Conservation (phyloP, 2,113 vertebrate genomes). For the Sinocyclocheilus grahami region DNA sequence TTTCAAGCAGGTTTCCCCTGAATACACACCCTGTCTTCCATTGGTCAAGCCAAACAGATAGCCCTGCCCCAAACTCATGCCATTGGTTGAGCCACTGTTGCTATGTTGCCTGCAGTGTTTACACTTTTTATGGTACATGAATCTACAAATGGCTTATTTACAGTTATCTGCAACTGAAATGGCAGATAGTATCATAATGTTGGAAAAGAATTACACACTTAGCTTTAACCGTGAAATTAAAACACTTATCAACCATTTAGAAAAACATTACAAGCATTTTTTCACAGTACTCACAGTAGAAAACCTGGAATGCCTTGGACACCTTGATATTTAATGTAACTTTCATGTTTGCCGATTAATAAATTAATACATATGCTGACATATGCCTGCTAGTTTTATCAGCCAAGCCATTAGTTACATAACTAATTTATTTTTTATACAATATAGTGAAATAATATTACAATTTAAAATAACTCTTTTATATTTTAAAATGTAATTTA, state of each 20-base stretch:
- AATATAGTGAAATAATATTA: neutral
- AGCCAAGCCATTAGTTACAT: neutral
- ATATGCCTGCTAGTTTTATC: neutral
- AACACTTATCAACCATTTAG: neutral
- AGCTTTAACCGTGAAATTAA: neutral
- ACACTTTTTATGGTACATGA: neutral
- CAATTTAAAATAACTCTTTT: neutral
- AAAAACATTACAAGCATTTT: neutral
- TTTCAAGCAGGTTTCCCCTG: neutral
- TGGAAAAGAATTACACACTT: neutral
- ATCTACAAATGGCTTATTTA: neutral
- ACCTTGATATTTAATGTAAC: neutral
- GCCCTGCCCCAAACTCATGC: neutral
- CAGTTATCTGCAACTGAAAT: neutral
- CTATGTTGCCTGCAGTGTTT: neutral
- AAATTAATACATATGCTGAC: conserved; percentile 1
- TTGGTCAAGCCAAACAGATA: neutral
- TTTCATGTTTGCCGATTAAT: neutral
- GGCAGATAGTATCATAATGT: neutral
- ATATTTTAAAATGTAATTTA: too few relatives aligned
- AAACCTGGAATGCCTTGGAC: neutral
- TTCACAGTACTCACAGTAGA: neutral
- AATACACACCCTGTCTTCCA: neutral
- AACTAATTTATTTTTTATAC: neutral
- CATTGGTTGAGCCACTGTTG: neutral